Evolutionary conservation across 2,888 invertebrate species (phyloP).

Genomic region (Microctonus hyperodae): DNA sequence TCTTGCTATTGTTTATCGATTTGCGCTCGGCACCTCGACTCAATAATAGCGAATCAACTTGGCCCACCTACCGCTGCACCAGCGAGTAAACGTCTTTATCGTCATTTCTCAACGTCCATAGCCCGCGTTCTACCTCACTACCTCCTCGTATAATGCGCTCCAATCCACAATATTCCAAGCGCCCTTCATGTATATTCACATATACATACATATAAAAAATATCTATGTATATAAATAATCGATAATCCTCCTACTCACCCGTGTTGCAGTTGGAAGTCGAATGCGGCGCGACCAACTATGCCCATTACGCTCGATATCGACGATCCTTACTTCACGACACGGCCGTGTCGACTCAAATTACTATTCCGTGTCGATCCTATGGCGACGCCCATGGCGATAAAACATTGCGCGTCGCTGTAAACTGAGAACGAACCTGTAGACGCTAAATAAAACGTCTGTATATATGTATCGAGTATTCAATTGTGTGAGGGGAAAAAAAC

Average conservation of each 20-base stretch:
- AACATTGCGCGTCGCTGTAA: conserved; percentile 9
- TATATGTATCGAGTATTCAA: conserved; percentile 5
- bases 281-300: conserved; percentile 15
- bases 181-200: conserved; percentile 4
- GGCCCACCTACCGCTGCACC: conserved; percentile 26
- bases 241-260: conserved; percentile 4
- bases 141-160: background rate
- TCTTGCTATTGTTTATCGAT: conserved; percentile 39
- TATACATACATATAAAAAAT: too few species aligned
- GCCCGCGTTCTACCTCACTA: too few species aligned
- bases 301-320: conserved; percentile 19
- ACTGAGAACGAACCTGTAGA: conserved; percentile 5
- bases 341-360: conserved; percentile 30
- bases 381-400: conserved; percentile 23
- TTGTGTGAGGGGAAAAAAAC: background rate
- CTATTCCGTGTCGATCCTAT: conserved; percentile 27
- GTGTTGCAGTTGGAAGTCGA: background rate
- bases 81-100: conserved; percentile 16
- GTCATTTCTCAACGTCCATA: conserved; percentile 20
- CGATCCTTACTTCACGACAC: conserved; percentile 25
- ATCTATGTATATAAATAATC: conserved; percentile 6
- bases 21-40: conserved; percentile 20
- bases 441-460: conserved; percentile 5
- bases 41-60: conserved; percentile 2
- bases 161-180: background rate